Base-by-base conservation (phyloP, 2,888 invertebrate species). In the Drosophila mulleri region DNA sequence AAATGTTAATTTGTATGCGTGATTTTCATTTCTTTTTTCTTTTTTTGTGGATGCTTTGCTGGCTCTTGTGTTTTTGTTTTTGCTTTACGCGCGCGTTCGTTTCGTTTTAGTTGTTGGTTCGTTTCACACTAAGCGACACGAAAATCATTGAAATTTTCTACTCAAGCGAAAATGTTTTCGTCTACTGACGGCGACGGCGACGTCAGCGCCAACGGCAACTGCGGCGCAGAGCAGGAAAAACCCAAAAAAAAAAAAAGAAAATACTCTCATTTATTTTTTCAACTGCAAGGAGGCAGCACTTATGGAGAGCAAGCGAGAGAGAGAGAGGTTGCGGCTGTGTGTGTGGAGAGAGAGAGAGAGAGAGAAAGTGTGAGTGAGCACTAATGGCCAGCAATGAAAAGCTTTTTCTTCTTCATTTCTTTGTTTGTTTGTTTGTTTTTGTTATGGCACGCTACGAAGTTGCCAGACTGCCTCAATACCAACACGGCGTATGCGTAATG, bases 71-170 rank as follows among this genome's bases (percentile, higher is more conserved):
- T 71, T 53, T 64, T 65, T 67, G 44, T 59, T 72, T 74, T 52
- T 66, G 53, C 68, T 67, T 68, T 71, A 72, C 90, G 90, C 90
- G 85, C 89, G 83, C 88, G 92, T 89, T 92, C 91, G 91, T 92
- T 91, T 92, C 91, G 90, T 83, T 88, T 90, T 84, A 87, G 84
- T 90, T 88, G 85, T 92, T 90, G 87, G 88, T 92, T 91, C 92
- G 91, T 92, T 90, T 91, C 87, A 90, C 89, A 92, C 92, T 92
- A 89, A 90, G 64, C 69, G 63, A 75, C 54, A 70, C 47, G 66
- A 77, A 81, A 84, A 79, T 81, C 87, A 83, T 81, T 78, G 78
- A 87, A 85, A 79, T 68, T 75, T 83, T 76, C 78, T 67, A 72
- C 78, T 77, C 79, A 82, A 87, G 62, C 80, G 80, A 87, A 80